These are phyloP conservation scores for Strigops habroptila DNA, from an alignment of 2,113 vertebrate genomes.

Conservation along the genomic window DNA sequence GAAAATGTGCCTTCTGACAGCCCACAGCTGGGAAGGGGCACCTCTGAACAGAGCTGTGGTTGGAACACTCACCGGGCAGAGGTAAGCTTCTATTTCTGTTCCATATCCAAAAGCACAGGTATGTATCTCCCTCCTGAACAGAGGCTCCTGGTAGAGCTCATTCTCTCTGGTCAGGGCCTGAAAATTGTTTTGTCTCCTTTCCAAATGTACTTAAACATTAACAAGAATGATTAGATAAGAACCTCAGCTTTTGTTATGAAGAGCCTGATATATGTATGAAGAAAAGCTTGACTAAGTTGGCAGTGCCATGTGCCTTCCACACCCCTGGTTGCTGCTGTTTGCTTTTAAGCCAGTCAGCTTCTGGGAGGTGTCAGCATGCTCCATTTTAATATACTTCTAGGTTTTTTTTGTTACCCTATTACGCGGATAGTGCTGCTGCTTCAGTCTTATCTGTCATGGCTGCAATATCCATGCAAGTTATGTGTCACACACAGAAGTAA, in stretches of 20 bases:
- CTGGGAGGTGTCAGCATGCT: neutral
- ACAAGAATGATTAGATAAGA: neutral
- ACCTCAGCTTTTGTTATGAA: neutral
- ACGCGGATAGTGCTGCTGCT: neutral
- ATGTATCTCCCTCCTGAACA: neutral
- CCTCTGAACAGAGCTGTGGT: fast-evolving
- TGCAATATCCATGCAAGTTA: neutral
- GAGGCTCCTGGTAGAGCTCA: neutral
- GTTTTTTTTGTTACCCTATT: neutral
- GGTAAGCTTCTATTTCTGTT: neutral
- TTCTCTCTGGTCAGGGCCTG: neutral
- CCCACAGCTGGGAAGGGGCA: neutral
- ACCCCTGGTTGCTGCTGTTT: neutral
- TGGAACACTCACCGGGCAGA: neutral
- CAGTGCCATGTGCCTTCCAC: neutral
- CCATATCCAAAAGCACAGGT: neutral
- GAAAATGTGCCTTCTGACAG: neutral
- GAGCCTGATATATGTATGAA: neutral
- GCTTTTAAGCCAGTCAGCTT: neutral
- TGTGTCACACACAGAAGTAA: neutral
- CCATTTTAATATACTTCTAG: neutral
- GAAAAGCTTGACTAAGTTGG: neutral
- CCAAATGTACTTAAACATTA: neutral
- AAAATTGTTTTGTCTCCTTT: neutral
- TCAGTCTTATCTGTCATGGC: neutral